A percentile compares a stretch with the other conserved stretches of the same genome.
These are phyloP conservation scores for Microcaecilia unicolor DNA, from an alignment of 2,797 vertebrate genomes.

Conservation along the genomic window DNA sequence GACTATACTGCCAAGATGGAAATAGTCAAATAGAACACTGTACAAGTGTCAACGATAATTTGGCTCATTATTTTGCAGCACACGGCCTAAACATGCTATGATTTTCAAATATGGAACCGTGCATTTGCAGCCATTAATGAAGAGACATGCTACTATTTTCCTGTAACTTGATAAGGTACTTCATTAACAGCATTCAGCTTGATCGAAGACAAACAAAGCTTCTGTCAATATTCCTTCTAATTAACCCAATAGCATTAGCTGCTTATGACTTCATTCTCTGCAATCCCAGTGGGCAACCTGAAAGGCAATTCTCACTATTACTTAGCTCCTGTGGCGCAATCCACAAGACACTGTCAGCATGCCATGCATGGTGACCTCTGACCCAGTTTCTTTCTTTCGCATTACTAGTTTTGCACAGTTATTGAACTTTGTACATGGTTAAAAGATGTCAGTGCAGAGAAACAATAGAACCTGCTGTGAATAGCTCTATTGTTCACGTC, in stretches of 20 bases:
- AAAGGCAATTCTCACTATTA: slow-evolving; percentile 52
- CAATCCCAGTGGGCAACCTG: slow-evolving; percentile 34
- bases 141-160: slow-evolving; percentile 28
- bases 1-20: neutral
- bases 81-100: neutral
- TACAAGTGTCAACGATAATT: slow-evolving; percentile 10
- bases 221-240: slow-evolving; percentile 53
- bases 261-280: slow-evolving; percentile 41
- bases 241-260: slow-evolving; percentile 50
- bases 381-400: slow-evolving; percentile 43
- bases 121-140: slow-evolving; percentile 29
- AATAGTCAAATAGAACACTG: neutral
- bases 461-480: slow-evolving; percentile 46
- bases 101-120: neutral
- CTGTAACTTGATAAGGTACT: slow-evolving; percentile 22
- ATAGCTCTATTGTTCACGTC: slow-evolving; percentile 58
- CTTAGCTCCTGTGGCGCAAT: slow-evolving; percentile 31
- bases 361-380: slow-evolving; percentile 41
- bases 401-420: slow-evolving; percentile 50
- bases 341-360: slow-evolving; percentile 42
- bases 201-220: slow-evolving; percentile 38
- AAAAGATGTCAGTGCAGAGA: slow-evolving; percentile 51
- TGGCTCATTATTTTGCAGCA: neutral
- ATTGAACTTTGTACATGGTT: slow-evolving; percentile 56
- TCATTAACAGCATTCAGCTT: slow-evolving; percentile 34